Evolutionary conservation across 1,140 invertebrate species (phyloP).

Genomic region (Drosophila repleta): DNA sequence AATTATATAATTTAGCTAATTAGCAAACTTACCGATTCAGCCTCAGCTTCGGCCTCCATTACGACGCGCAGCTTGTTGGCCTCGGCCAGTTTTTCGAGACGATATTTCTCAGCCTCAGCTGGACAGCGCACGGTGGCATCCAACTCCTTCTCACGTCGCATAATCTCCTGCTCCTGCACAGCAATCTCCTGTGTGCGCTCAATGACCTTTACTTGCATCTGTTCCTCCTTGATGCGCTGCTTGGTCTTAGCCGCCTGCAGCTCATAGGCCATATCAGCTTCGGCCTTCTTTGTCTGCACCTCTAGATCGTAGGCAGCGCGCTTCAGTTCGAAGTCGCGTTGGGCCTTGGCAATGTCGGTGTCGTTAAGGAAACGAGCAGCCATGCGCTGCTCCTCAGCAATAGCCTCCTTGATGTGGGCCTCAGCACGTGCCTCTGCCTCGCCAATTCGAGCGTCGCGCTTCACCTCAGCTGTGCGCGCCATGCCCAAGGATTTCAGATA

Average conservation of each 20-base stretch:
- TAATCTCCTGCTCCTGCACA: slow-evolving; percentile 95
- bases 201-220: slow-evolving; percentile 98
- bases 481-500: slow-evolving; percentile 97
- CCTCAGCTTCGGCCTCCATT: slow-evolving; percentile 96
- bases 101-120: slow-evolving; percentile 97
- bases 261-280: slow-evolving; percentile 97
- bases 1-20: slow-evolving; percentile 85
- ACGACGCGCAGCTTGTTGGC: slow-evolving; percentile 94
- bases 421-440: slow-evolving; percentile 96
- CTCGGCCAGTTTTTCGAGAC: slow-evolving; percentile 96
- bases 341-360: slow-evolving; percentile 97
- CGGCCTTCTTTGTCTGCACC: slow-evolving; percentile 97
- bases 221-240: slow-evolving; percentile 97
- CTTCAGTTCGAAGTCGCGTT: slow-evolving; percentile 98
- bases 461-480: slow-evolving; percentile 98
- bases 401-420: slow-evolving; percentile 95
- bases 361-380: slow-evolving; percentile 95
- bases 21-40: slow-evolving; percentile 88
- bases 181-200: slow-evolving; percentile 96
- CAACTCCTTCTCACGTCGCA: slow-evolving; percentile 93
- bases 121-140: slow-evolving; percentile 95
- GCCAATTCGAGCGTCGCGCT: slow-evolving; percentile 97
- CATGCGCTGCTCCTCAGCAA: slow-evolving; percentile 98
- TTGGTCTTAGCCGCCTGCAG: slow-evolving; percentile 98
- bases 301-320: slow-evolving; percentile 98